Base-by-base conservation (phyloP, 2,113 vertebrate genomes). In the Silurus meridionalis region DNA sequence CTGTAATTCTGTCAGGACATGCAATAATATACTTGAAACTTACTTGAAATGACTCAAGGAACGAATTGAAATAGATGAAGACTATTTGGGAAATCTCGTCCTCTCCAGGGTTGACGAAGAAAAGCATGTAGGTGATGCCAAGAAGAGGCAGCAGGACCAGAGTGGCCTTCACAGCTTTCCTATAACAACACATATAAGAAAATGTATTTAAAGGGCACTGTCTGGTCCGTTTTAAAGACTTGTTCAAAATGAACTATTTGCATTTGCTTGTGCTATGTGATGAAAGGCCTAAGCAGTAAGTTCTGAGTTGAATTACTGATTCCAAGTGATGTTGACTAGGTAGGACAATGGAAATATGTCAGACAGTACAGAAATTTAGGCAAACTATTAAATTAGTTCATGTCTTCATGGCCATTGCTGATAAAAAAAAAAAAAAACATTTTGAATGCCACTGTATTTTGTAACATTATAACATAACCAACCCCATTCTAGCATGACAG, bases 31-130 rank as follows among this genome's bases (percentile, higher is more conserved):
- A 63, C 28, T 67, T 37, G 37, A 37, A 37, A 25, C 4, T 0
- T 93, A 99, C 98, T 97, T 99, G 98, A 93, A 99, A 99, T 58
- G 98, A 99, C 81, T 99, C 97, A 91, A 99, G 92, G 84, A 99
- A 96, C 15, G 98, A 99, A 91, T 99, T 99, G 94, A 99, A 99
- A 89, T 99, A 99, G 90, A 99, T 99, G 93, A 99, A 99, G 89
- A 99, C 97, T 0, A 98, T 93, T 82, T 96, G 96, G 77, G 98
- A 99, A 92, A 97, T 95, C 90, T 99, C 97, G 10, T 99, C 98
- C 74, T 99, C 98, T 1, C 98, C 97, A 0, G 98, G 98, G 90
- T 98, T 98, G 89, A 99, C 97, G 3, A 99, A 99, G 93, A 99
- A 99, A 85, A 99, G 93, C 97, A 99, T 99, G 89, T 99, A 99